Conservation (phyloP, 2,888 invertebrate genomes). For the Fissipunctia ypsillon region DNA sequence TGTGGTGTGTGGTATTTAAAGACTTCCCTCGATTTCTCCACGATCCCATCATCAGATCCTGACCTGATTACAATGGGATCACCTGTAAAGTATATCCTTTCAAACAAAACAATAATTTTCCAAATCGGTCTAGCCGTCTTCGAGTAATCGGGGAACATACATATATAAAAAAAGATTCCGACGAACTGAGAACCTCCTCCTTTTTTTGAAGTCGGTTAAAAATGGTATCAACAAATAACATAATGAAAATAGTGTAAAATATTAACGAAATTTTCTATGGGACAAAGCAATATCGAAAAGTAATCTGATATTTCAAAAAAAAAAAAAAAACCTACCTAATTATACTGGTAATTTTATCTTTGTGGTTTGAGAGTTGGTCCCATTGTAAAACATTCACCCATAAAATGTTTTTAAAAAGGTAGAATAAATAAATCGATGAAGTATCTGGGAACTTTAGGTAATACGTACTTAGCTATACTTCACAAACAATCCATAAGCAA, state of each 20-base stretch:
- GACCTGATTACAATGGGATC: no score
- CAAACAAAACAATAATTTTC: no score
- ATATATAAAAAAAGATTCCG: no score
- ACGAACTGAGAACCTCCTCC: no score
- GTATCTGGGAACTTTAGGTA: background rate
- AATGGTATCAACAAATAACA: background rate
- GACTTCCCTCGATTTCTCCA: no score
- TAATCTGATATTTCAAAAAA: slow-evolving; percentile 6
- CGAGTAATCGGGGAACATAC: no score
- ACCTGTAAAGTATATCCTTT: no score
- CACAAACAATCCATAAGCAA: background rate
- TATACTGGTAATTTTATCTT: background rate
- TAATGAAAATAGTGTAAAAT: background rate
- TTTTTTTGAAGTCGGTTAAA: no score
- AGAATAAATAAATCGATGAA: background rate
- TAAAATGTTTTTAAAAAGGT: background rate
- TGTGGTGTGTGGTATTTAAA: no score
- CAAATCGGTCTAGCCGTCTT: no score
- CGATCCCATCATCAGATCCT: no score
- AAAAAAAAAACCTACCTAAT: slow-evolving; percentile 5
- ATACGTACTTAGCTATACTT: background rate
- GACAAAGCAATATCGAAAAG: background rate
- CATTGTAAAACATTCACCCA: background rate
- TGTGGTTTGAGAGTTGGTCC: background rate
- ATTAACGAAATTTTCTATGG: background rate